Percentiles rank a stretch among this genome's conserved stretches.
Evolutionary conservation across 1,140 invertebrate species (phyloP).

Genomic region (Littorina saxatilis): DNA sequence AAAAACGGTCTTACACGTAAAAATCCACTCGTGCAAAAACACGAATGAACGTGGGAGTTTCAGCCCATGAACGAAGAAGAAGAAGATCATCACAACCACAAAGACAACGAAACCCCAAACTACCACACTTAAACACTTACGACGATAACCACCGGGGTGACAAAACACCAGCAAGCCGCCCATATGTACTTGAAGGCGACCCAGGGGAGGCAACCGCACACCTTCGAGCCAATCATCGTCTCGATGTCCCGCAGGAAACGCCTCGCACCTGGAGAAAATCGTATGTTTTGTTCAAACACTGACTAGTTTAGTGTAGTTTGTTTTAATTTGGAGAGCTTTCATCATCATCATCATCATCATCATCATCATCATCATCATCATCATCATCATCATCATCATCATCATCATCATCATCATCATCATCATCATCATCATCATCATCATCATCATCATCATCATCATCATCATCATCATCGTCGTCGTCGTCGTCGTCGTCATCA

Average conservation of each 20-base stretch:
- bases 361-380: not conserved
- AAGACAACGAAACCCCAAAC: too few relatives aligned
- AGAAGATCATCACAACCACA: too few relatives aligned
- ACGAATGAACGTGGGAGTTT: too few relatives aligned
- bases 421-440: not conserved
- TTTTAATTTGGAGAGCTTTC: too few relatives aligned
- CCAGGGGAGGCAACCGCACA: constrained; percentile 57
- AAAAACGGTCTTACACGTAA: too few relatives aligned
- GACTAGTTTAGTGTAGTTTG: too few relatives aligned
- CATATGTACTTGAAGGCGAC: constrained; percentile 60
- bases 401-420: not conserved
- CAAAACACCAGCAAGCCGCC: constrained; percentile 55
- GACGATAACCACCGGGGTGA: constrained; percentile 51
- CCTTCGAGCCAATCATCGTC: constrained; percentile 56
- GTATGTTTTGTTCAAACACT: too few relatives aligned
- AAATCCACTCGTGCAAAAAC: too few relatives aligned
- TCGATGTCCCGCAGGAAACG: constrained; percentile 64
- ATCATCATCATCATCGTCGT: not conserved
- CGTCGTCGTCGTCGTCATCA: not conserved
- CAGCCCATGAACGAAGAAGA: too few relatives aligned
- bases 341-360: not conserved
- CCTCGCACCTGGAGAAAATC: constrained; percentile 57
- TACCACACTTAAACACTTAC: too few relatives aligned
- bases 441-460: constrained; percentile 2
- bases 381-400: constrained; percentile 10